Base-by-base conservation (phyloP, 2,797 vertebrate species). In the Phrynocephalus guinanensis region DNA sequence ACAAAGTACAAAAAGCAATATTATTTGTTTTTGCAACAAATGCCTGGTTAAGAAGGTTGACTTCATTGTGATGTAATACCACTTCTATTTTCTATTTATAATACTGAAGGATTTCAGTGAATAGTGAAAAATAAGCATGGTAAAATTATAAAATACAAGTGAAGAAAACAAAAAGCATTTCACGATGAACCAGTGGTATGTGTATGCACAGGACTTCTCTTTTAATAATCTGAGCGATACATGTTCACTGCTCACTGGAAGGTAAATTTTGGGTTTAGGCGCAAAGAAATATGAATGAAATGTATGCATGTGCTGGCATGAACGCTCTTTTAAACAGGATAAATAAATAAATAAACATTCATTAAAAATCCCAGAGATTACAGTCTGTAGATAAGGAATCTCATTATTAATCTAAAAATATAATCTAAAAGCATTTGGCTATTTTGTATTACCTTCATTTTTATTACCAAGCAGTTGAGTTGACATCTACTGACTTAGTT, bases 341-440 rank as follows among this genome's bases (percentile, higher is more conserved):
- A 80, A 63, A 24, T 52, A 67, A 30, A n/a, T 82, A 67, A 76
- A 82, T 67, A 82, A 82, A 50, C 8, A 38, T 50, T 30, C 82
- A 79, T 44, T 26, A 1, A 63, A 60, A 38, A 16, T 26, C 33
- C 22, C 22, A 24, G 44, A 22, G 3, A 2, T 9, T 78, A 6
- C 26, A 60, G 10, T 72, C 15, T 24, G 5, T 48, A 33, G 38
- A 20, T 6, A 48, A 9, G 24, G 52, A 26, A 73, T 84, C 30
- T 38, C 3, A 48, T 75, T 44, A 75, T 75, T 60, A 70, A 56
- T 3, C 24, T 70, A 83, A 13, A 79, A 84, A 83, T 60, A 56
- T 78, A 79, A 79, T 50, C 18, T 70, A 28, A 79, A 72, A 66
- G 28, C 67, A 84, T 88, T 50, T 83, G 48, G 73, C 63, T 87